Evolutionary conservation across 2,888 invertebrate genomes (phyloP).

Genomic region (Erebia epiphron): DNA sequence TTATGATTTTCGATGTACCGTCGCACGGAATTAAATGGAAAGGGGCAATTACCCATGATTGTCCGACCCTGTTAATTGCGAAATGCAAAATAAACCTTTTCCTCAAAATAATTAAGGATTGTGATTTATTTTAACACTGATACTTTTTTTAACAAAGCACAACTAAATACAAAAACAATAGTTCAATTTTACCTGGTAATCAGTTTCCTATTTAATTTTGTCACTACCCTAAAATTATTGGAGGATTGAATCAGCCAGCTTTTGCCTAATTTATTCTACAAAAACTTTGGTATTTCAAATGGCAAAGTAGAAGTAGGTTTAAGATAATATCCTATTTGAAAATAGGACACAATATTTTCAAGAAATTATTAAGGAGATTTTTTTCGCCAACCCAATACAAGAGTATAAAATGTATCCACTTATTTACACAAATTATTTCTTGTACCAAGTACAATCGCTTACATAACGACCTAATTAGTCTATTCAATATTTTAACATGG

Average conservation of each 20-base stretch:
- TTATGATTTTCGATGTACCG: conserved; percentile 71
- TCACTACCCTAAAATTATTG: no score
- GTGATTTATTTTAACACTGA: not conserved
- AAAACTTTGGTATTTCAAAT: not conserved
- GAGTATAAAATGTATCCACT: not conserved
- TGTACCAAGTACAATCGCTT: not conserved
- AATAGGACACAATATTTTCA: not conserved
- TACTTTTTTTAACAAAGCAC: not conserved
- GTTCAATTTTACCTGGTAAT: not conserved
- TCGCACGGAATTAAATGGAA: conserved; percentile 50
- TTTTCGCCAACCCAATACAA: not conserved
- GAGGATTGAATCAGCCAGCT: no score
- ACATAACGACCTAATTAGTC: conserved; percentile 8
- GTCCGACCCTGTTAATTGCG: conserved; percentile 42
- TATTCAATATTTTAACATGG: not conserved
- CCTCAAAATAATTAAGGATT: not conserved
- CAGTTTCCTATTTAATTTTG: not conserved
- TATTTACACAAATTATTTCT: not conserved
- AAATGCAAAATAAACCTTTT: conserved; percentile 25
- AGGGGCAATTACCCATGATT: conserved; percentile 43
- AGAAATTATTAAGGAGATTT: not conserved
- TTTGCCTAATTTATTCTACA: not conserved
- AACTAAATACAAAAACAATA: not conserved
- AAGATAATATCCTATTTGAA: no score
- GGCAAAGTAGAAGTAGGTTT: not conserved